Conservation (phyloP, 2,797 vertebrate species). For the Chlorospingus semifuscus region DNA sequence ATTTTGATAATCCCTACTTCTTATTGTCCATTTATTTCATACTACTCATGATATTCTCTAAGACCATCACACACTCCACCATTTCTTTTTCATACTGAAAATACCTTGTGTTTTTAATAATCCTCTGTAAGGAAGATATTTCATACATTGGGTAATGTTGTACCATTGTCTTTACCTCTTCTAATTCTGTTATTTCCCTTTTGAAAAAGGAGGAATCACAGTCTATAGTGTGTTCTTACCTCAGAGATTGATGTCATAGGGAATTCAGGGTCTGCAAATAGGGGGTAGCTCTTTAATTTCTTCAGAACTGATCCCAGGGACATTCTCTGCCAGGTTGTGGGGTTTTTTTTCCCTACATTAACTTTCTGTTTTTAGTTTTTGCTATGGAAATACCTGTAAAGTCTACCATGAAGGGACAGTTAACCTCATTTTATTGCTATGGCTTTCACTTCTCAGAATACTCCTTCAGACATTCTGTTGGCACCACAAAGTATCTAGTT, state of each 20-base stretch:
- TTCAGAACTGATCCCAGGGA: not conserved
- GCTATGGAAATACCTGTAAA: not conserved
- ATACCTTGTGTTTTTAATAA: not conserved
- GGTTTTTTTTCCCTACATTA: fast-evolving
- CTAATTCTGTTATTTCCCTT: not conserved
- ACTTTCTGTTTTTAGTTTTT: not conserved
- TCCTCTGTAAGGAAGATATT: not conserved
- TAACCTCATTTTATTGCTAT: not conserved
- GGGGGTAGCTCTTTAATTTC: not conserved
- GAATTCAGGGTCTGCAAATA: not conserved
- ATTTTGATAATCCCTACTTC: not conserved
- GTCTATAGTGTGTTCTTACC: not conserved
- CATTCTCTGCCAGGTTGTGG: not conserved
- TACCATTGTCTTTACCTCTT: not conserved
- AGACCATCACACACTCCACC: not conserved
- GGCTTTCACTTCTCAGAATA: not conserved
- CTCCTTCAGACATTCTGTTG: not conserved
- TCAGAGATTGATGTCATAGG: not conserved
- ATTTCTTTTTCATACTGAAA: not conserved
- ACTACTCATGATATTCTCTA: not conserved
- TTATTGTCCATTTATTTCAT: not conserved
- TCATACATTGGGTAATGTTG: not conserved
- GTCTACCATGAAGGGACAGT: not conserved
- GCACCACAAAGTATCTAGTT: not conserved
- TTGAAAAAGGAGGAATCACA: not conserved